These are phyloP conservation scores for Apteryx owenii DNA, from an alignment of 2,113 vertebrate genomes.

Conservation along the genomic window DNA sequence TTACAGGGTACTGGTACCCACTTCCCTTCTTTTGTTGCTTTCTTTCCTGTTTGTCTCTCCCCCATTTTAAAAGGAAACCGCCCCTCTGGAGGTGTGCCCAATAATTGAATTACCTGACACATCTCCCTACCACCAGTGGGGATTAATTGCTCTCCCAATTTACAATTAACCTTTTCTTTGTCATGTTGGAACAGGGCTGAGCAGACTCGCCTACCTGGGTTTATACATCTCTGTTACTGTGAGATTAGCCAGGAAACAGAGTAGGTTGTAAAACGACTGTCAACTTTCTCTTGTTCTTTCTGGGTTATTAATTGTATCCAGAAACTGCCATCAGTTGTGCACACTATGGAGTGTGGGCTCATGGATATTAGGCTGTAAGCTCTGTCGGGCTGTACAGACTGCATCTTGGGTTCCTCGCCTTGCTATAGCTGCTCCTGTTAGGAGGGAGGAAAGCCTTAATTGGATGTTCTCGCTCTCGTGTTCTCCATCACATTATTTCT, in stretches of 20 bases:
- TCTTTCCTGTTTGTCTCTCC: background rate
- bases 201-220: background rate
- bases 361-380: accelerated
- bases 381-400: accelerated
- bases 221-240: background rate
- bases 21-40: background rate
- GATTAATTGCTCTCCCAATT: background rate
- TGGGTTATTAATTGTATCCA: background rate
- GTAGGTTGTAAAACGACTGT: background rate
- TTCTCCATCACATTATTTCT: background rate
- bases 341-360: accelerated
- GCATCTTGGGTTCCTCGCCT: background rate
- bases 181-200: accelerated
- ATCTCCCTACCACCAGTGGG: accelerated
- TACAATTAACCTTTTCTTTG: background rate
- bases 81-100: background rate
- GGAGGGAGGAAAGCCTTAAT: background rate
- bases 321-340: background rate
- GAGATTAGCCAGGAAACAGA: background rate
- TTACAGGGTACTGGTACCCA: accelerated
- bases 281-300: accelerated
- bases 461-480: accelerated
- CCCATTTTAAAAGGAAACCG: background rate
- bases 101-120: background rate
- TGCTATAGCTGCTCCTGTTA: background rate